Base-by-base conservation (phyloP, 2,888 invertebrate species). In the Xanthostigma xanthostigma region DNA sequence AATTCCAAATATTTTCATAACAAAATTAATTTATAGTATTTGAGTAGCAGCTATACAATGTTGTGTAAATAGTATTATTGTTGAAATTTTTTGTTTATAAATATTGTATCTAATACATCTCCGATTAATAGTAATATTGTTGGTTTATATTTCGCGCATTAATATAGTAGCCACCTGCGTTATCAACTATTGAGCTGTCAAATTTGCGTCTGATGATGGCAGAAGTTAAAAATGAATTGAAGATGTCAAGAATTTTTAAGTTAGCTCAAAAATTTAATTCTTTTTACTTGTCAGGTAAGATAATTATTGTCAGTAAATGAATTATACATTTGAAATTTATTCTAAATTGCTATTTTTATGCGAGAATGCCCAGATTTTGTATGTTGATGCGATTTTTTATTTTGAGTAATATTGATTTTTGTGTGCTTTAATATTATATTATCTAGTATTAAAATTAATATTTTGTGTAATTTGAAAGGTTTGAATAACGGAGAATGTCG, bases 201-300 rank as follows among this genome's bases (percentile, higher is more conserved):
- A 44, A 35, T n/a, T 5, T 44, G 5, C 9, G 17, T 40, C 14
- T 10, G n/a, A 12, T 49, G 36, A 45, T 27, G 46, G 12, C 38
- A 46, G 40, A 35, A 35, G 46, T 50, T 46, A 50, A 61, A 59
- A 63, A 60, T 58, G 66, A 65, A 55, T 62, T 64, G 60, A 68
- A 70, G 60, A 75, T 80, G 73, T 80, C 81, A 64, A 74, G 76
- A 63, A 73, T 88, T 62, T 70, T 87, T 62, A 81, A 82, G 71
- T 75, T 89, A 66, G 88, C 89, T 52, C 80, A 84, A 65, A 86
- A 85, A 74, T 89, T 88, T 71, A 90, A 90, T 72, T 84, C 85
- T 73, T 90, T 90, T 69, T 89, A 89, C 69, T 69, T 90, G 72
- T 78, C 84, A 75, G 89, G 89, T 88, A 70, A 72, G 70, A 63